These are phyloP conservation scores for Hafferia zeledoni DNA, from an alignment of 2,797 vertebrate genomes.

Conservation along the genomic window DNA sequence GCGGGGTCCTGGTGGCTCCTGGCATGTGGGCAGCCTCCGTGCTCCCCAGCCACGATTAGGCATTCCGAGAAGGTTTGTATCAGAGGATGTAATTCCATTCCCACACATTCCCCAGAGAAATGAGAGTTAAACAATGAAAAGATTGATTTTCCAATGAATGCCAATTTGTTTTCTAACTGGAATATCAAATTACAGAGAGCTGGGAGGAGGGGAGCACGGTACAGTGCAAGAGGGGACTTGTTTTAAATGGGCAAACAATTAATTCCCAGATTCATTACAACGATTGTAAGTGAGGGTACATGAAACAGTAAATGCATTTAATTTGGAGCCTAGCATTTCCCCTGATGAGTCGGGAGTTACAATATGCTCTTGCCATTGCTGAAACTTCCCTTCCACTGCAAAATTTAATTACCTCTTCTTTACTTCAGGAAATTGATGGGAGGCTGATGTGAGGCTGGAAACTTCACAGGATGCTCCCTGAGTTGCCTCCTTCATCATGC, in stretches of 20 bases:
- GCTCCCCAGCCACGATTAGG: neutral
- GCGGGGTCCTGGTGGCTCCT: fast-evolving
- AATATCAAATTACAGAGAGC: conserved; percentile 49
- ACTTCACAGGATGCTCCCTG: neutral
- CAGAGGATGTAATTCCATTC: conserved; percentile 42
- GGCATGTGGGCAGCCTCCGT: neutral
- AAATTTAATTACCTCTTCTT: conserved; percentile 63
- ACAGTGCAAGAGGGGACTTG: conserved; percentile 20
- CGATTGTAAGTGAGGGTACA: neutral
- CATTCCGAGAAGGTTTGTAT: neutral
- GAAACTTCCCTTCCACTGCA: conserved; percentile 10
- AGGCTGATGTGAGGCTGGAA: neutral
- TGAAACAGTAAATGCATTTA: conserved; percentile 53
- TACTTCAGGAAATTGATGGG: conserved; percentile 41
- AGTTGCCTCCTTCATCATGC: neutral
- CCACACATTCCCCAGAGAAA: conserved; percentile 14
- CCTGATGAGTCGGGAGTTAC: conserved; percentile 1
- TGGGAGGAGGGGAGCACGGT: neutral
- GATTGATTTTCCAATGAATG: conserved; percentile 69
- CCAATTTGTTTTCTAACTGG: conserved; percentile 63
- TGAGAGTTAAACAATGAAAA: conserved; percentile 65
- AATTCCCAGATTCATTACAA: conserved; percentile 61
- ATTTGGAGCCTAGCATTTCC: conserved; percentile 43
- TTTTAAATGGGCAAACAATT: conserved; percentile 61
- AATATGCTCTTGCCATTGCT: neutral